Conservation (phyloP, 2,113 vertebrate species). For the Brachyhypopomus occidentalis region DNA sequence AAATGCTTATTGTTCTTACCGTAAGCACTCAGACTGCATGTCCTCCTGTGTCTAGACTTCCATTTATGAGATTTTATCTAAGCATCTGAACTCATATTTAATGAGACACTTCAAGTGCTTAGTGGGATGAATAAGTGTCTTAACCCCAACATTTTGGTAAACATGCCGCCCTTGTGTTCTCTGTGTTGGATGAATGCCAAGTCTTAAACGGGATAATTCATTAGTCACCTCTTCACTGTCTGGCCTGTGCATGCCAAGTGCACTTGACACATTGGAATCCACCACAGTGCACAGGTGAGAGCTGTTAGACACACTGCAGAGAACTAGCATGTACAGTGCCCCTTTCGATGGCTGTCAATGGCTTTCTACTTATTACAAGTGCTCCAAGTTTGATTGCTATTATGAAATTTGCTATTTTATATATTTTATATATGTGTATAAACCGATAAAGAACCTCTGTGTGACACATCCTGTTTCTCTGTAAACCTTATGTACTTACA, state of each 20-base stretch:
- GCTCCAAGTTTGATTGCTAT: constrained; percentile 17
- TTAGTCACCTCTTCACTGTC: constrained; percentile 37
- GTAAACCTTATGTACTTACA: too few relatives aligned
- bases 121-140: constrained; percentile 5
- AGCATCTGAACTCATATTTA: not conserved
- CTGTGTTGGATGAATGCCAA: constrained; percentile 20
- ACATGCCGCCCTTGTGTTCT: constrained; percentile 10
- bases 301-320: constrained; percentile 16
- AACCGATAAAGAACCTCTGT: too few relatives aligned
- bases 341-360: constrained; percentile 6
- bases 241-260: constrained; percentile 28
- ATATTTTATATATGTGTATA: too few relatives aligned
- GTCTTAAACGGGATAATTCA: constrained; percentile 34
- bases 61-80: constrained; percentile 26
- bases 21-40: constrained; percentile 26
- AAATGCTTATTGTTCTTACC: not conserved
- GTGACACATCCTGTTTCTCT: too few relatives aligned
- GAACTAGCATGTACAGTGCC: constrained; percentile 12
- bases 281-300: constrained; percentile 38
- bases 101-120: constrained; percentile 7
- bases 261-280: constrained; percentile 44
- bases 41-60: not conserved
- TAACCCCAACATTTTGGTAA: constrained; percentile 26
- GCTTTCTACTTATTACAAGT: constrained; percentile 31
- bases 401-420: not conserved